These are phyloP conservation scores for Acanthopagrus latus DNA, from an alignment of 2,797 vertebrate genomes.

Conservation along the genomic window DNA sequence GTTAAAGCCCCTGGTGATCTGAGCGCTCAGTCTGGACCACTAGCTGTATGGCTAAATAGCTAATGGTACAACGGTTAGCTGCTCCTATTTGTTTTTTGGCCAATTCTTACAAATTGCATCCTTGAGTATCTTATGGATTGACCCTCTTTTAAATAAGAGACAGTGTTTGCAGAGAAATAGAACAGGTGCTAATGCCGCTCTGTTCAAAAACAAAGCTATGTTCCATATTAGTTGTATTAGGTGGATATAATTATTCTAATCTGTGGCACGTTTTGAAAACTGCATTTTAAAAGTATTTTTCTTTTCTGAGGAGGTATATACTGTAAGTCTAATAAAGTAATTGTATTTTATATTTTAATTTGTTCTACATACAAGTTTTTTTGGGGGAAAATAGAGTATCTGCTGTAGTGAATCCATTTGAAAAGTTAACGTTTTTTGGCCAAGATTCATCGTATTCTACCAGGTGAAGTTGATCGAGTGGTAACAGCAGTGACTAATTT, in stretches of 20 bases:
- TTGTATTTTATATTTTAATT: conserved; percentile 45
- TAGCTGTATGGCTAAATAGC: no score
- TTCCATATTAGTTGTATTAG: conserved; percentile 9
- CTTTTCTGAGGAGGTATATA: not conserved
- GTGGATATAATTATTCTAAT: conserved; percentile 15
- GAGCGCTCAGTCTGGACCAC: no score
- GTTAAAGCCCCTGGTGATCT: no score
- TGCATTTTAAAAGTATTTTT: conserved; percentile 14
- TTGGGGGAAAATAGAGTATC: conserved; percentile 3
- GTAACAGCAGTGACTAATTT: conserved; percentile 49
- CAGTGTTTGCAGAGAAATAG: not conserved
- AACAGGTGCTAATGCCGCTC: conserved; percentile 4
- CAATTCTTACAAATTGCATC: no score
- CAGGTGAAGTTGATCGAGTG: conserved; percentile 38
- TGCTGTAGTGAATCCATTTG: conserved; percentile 57
- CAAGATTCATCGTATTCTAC: conserved; percentile 37
- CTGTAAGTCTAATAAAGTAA: conserved; percentile 43
- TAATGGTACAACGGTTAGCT: no score
- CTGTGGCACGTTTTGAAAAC: conserved; percentile 18
- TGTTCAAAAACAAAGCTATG: conserved; percentile 11
- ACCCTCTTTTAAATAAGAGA: conserved; percentile 1
- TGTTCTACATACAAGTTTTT: not conserved
- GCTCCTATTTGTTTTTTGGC: no score
- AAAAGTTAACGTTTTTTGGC: conserved; percentile 46
- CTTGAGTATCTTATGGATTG: not conserved